A percentile compares a stretch with the other conserved stretches of the same genome.
These are phyloP conservation scores for Arbacia lixula DNA, from an alignment of 53 echinoderm and acorn worm species.

Conservation along the genomic window DNA sequence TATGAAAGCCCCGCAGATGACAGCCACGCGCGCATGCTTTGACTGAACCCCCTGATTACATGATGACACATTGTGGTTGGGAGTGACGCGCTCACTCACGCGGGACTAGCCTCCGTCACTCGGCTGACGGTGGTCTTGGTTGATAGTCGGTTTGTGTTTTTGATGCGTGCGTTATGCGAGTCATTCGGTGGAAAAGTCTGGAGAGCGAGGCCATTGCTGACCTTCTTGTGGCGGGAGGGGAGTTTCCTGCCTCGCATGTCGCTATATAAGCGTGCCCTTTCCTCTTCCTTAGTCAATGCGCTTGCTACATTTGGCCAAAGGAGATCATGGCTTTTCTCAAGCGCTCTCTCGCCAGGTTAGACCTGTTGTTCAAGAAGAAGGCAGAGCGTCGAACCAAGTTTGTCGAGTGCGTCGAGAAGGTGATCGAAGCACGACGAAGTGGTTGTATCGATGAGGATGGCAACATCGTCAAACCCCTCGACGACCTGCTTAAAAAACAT, in stretches of 20 bases:
- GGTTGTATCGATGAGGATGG: constrained; percentile 94
- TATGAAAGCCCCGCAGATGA: background rate
- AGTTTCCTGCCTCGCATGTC: background rate
- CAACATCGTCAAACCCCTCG: constrained; percentile 74
- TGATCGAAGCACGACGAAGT: constrained; percentile 87
- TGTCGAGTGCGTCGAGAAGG: constrained; percentile 81
- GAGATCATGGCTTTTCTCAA: constrained; percentile 81
- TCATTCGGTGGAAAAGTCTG: background rate
- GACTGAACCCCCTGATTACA: constrained; percentile 6
- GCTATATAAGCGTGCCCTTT: constrained; percentile 25
- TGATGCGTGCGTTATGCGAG: no score
- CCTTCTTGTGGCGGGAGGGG: background rate
- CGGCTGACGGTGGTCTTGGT: background rate
- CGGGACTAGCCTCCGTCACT: constrained; percentile 6
- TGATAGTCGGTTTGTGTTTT: no score
- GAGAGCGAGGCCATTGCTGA: background rate
- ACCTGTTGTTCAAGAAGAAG: constrained; percentile 76
- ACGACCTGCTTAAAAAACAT: constrained; percentile 45
- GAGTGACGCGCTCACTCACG: constrained; percentile 1
- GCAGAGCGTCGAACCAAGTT: constrained; percentile 65
- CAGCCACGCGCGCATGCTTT: constrained; percentile 17
- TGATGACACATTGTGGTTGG: constrained; percentile 58
- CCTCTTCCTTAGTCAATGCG: background rate
- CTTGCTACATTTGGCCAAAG: background rate
- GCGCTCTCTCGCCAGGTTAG: constrained; percentile 70